These are phyloP conservation scores for Epinephelus malabaricus DNA, from an alignment of 2,797 vertebrate species.

Conservation along the genomic window DNA sequence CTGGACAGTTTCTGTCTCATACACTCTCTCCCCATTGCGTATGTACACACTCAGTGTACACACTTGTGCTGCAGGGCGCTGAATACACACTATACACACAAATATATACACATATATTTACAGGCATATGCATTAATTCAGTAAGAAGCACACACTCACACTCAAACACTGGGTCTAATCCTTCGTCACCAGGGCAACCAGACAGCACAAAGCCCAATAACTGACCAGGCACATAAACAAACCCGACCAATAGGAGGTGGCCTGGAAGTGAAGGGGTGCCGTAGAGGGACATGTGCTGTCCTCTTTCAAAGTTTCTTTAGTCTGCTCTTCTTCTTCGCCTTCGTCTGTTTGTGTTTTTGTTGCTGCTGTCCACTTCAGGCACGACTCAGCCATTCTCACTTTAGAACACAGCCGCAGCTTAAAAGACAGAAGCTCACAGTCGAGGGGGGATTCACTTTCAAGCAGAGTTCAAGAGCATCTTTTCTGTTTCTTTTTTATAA, in stretches of 20 bases:
- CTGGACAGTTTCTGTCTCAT: not conserved
- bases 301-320: not conserved
- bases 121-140: not conserved
- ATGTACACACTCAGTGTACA: not conserved
- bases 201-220: constrained; percentile 23
- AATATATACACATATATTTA: not conserved
- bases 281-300: constrained; percentile 1
- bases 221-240: constrained; percentile 17
- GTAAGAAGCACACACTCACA: not conserved
- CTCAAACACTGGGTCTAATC: constrained; percentile 8
- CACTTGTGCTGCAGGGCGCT: not conserved
- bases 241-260: constrained; percentile 21
- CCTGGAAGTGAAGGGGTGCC: not conserved
- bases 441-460: constrained; percentile 5
- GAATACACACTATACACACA: not conserved
- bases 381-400: constrained; percentile 26
- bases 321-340: not conserved
- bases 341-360: not conserved
- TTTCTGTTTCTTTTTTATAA: not conserved
- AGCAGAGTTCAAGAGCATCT: constrained; percentile 6
- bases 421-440: constrained; percentile 16
- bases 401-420: constrained; percentile 15
- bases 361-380: constrained; percentile 23
- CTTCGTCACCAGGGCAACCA: constrained; percentile 24
- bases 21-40: not conserved